phyloP scores from a whole-genome alignment of 2,113 vertebrate genomes.

The Strix aluco region DNA sequence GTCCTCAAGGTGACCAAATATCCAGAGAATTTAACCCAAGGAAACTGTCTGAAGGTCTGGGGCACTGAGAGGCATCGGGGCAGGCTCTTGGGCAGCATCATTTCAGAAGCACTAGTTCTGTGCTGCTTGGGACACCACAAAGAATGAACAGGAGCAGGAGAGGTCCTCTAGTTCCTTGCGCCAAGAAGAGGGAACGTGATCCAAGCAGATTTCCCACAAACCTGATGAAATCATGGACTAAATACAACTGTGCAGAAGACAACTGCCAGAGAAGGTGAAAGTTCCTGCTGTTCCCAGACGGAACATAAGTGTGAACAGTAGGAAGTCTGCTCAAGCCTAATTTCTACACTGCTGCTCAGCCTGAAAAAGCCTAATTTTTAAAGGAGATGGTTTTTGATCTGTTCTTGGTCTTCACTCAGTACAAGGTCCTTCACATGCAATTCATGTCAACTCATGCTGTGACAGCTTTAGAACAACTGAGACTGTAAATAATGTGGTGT shows the following conservation, averaged over 20 bases:
- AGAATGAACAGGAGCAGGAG: neutral
- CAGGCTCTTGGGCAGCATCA: neutral
- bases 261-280: neutral
- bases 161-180: neutral
- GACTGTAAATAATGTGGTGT: neutral
- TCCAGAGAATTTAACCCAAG: neutral
- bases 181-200: neutral
- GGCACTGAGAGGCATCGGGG: neutral
- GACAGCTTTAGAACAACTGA: neutral
- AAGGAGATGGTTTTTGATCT: neutral
- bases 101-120: neutral
- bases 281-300: conserved; percentile 51
- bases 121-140: neutral
- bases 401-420: neutral
- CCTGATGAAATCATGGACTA: neutral
- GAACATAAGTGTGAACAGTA: conserved; percentile 45
- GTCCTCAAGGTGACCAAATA: neutral
- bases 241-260: neutral
- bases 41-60: neutral
- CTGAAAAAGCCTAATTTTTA: neutral
- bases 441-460: neutral
- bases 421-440: neutral
- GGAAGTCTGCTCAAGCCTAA: conserved; percentile 36
- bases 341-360: neutral
- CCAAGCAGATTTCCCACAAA: neutral